Conservation (phyloP, 2,797 vertebrate genomes). For the Vespertilio murinus region DNA sequence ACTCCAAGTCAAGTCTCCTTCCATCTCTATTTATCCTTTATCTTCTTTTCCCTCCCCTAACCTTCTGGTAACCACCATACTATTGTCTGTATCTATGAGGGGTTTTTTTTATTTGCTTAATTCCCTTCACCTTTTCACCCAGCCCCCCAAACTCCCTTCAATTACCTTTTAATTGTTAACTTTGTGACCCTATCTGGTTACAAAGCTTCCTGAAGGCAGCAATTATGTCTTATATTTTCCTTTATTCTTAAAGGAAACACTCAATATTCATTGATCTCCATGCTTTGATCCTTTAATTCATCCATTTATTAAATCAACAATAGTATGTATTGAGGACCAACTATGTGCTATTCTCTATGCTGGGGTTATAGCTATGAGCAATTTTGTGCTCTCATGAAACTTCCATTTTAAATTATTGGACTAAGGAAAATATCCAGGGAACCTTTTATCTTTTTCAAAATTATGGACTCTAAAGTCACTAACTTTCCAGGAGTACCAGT, state of each 20-base stretch:
- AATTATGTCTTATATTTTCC: not conserved
- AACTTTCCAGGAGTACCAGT: not conserved
- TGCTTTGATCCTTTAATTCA: not conserved
- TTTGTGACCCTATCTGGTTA: not conserved
- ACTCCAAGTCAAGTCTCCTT: not conserved
- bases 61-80: not conserved
- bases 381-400: not conserved
- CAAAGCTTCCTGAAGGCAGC: not conserved
- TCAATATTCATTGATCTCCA: not conserved
- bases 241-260: not conserved
- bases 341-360: not conserved
- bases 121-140: not conserved
- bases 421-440: not conserved
- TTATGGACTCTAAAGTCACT: not conserved
- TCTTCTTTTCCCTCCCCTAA: not conserved
- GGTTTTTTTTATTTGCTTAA: not conserved
- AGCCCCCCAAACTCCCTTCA: not conserved
- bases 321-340: not conserved
- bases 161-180: not conserved
- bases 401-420: not conserved
- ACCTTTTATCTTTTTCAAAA: not conserved
- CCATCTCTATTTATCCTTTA: not conserved
- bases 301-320: slow-evolving; percentile 21
- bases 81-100: not conserved
- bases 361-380: not conserved